These are phyloP conservation scores for Nannoperca australis DNA, from an alignment of 2,797 vertebrate genomes.

Conservation along the genomic window DNA sequence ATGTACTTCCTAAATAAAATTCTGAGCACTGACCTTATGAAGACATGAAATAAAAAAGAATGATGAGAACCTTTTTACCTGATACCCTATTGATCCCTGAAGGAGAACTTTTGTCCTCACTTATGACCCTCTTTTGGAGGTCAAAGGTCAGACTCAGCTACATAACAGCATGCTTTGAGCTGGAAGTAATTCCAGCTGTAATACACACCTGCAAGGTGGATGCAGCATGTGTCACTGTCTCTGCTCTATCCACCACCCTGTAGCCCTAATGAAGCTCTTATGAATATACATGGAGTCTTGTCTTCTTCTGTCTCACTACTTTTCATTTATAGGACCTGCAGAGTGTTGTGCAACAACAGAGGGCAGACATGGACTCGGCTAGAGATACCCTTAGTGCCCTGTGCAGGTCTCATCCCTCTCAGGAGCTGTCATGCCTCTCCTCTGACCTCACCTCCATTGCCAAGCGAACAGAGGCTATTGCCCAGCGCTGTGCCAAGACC, in stretches of 20 bases:
- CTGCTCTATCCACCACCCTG: background rate
- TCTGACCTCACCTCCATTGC: constrained; percentile 87
- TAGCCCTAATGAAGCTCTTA: too few relatives aligned
- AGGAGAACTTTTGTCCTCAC: constrained; percentile 2
- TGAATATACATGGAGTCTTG: background rate
- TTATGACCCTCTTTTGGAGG: background rate
- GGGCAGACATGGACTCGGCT: constrained; percentile 87
- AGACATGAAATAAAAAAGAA: too few relatives aligned
- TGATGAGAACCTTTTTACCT: background rate
- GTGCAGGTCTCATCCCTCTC: constrained; percentile 91
- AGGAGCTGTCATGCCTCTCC: constrained; percentile 89
- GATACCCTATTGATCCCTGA: background rate
- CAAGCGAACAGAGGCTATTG: constrained; percentile 90
- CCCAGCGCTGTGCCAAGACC: constrained; percentile 87
- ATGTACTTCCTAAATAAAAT: background rate
- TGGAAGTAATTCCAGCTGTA: background rate
- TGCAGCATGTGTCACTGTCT: background rate
- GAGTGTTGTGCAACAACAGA: constrained; percentile 89
- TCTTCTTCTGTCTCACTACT: constrained; percentile 1
- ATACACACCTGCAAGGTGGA: constrained; percentile 4
- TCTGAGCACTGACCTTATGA: background rate
- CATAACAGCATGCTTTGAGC: constrained; percentile 2
- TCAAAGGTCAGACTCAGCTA: constrained; percentile 14
- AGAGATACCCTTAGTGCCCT: constrained; percentile 90
- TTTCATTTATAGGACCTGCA: constrained; percentile 85